Evolutionary conservation across 2,888 invertebrate genomes (phyloP), one percentile per base, ranked within the genome.

Genomic region (Camptogramma bilineatum): DNA sequence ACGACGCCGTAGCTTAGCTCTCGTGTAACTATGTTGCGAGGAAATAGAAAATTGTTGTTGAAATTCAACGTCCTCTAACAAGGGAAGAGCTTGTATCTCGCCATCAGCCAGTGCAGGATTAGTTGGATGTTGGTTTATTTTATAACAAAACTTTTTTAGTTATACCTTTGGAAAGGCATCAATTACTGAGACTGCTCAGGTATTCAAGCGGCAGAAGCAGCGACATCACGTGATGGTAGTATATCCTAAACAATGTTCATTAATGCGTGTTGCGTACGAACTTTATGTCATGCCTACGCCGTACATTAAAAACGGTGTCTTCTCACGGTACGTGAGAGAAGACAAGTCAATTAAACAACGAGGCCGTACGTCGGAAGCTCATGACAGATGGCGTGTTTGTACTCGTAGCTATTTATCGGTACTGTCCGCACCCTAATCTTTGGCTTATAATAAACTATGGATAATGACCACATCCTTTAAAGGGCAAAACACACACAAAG

Each of bases 321-420:
- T 59, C 62, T 62, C 67, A 69, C 54, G 69, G 60, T 67, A 64
- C 62, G 66, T 63, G 66, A 71, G 75, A 75, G 71, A 73, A 70
- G 73, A 75, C 77, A 79, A 83, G 84, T 85, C 84, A 85, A 87
- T 88, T 88, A 87, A 83, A 80, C 79, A 83, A 80, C 78, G 80
- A 79, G 79, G 79, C 73, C 78, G 70, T 74, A 73, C 67, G 80
- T 76, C 85, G 82, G 84, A 85, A 84, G 81, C 77, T 71, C 80
- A 82, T 86, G 87, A 88, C 84, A 80, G 85, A 88, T 88, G 84
- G 80, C 80, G 80, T 75, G 77, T 79, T 73, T 81, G 75, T 76
- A 73, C 74, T 69, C 71, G 71, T 73, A 44, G 66, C 67, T 67
- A 60, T 70, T 67, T 72, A 68, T 69, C 64, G 68, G 69, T 68